A percentile compares a stretch with the other conserved stretches of the same genome.
Evolutionary conservation across 2,888 invertebrate genomes (phyloP).

Genomic region (Exephanes ischioxanthus): DNA sequence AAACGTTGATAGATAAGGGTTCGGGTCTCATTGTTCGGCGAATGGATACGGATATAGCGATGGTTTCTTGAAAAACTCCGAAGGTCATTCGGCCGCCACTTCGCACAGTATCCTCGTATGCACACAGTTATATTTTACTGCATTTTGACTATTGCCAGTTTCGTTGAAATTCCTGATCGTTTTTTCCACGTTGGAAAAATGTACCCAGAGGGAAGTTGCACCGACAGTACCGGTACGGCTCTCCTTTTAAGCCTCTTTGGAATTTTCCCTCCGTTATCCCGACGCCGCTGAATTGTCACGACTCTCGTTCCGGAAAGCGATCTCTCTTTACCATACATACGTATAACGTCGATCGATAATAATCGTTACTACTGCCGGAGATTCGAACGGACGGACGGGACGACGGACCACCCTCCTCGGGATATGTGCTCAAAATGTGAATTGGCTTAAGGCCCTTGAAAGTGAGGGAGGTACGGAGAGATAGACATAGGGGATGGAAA

Average conservation of each 20-base stretch:
- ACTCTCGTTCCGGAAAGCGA: conserved; percentile 7
- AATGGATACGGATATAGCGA: conserved; percentile 60
- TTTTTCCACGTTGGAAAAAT: conserved; percentile 26
- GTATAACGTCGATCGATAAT: conserved; percentile 70
- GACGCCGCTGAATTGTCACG: not conserved
- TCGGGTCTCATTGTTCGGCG: conserved; percentile 52
- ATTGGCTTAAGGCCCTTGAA: conserved; percentile 69
- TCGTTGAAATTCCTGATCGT: conserved; percentile 14
- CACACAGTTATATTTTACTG: conserved; percentile 6
- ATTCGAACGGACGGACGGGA: conserved; percentile 54
- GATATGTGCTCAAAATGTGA: conserved; percentile 74
- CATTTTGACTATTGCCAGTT: not conserved
- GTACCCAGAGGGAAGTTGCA: conserved; percentile 23
- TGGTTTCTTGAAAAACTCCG: conserved; percentile 53
- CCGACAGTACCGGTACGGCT: not conserved
- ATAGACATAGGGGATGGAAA: not conserved
- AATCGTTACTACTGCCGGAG: conserved; percentile 63
- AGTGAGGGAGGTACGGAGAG: conserved; percentile 1
- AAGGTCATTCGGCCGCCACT: conserved; percentile 13
- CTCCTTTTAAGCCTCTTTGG: conserved; percentile 24
- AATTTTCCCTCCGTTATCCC: conserved; percentile 9
- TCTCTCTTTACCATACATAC: conserved; percentile 47
- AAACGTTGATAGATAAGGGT: conserved; percentile 61
- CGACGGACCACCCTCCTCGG: conserved; percentile 48
- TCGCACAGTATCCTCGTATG: conserved; percentile 4